Evolutionary conservation across 2,113 vertebrate genomes (phyloP).

Genomic region (Etheostoma spectabile): DNA sequence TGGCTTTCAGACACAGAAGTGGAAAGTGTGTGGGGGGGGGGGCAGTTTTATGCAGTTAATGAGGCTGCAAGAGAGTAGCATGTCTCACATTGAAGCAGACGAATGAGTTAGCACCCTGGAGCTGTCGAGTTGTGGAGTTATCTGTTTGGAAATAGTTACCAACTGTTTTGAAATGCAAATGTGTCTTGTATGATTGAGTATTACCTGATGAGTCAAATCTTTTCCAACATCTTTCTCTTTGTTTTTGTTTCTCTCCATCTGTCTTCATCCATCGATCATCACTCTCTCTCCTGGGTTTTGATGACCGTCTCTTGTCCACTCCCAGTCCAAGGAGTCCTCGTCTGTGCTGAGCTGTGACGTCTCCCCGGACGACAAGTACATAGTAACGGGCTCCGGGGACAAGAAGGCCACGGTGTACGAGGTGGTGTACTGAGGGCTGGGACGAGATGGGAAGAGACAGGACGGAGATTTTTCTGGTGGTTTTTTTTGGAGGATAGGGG

Average conservation of each 20-base stretch:
- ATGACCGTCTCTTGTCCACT: not conserved
- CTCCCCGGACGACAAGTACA: conserved; percentile 88
- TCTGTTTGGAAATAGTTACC: conserved; percentile 73
- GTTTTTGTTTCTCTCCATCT: conserved; percentile 51
- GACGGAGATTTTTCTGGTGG: conserved; percentile 29
- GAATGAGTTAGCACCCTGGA: conserved; percentile 69
- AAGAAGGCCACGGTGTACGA: conserved; percentile 93
- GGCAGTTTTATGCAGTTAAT: conserved; percentile 50
- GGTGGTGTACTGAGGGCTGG: conserved; percentile 86
- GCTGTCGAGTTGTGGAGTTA: conserved; percentile 24
- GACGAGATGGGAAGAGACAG: conserved; percentile 48
- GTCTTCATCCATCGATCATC: conserved; percentile 38
- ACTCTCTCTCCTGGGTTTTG: not conserved
- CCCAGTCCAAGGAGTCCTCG: conserved; percentile 88
- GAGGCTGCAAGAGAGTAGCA: conserved; percentile 35
- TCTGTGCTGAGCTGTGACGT: conserved; percentile 91
- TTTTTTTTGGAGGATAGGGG: conserved; percentile 5
- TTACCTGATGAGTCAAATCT: conserved; percentile 69
- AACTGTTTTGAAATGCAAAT: conserved; percentile 77
- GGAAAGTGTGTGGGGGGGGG: not conserved
- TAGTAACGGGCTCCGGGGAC: conserved; percentile 89
- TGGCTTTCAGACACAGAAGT: conserved; percentile 18
- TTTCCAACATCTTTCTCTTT: conserved; percentile 53
- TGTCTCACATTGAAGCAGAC: conserved; percentile 50
- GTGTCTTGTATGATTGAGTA: conserved; percentile 63